These are phyloP conservation scores for Isoperla grammatica DNA, from an alignment of 2,888 invertebrate species.

Conservation along the genomic window DNA sequence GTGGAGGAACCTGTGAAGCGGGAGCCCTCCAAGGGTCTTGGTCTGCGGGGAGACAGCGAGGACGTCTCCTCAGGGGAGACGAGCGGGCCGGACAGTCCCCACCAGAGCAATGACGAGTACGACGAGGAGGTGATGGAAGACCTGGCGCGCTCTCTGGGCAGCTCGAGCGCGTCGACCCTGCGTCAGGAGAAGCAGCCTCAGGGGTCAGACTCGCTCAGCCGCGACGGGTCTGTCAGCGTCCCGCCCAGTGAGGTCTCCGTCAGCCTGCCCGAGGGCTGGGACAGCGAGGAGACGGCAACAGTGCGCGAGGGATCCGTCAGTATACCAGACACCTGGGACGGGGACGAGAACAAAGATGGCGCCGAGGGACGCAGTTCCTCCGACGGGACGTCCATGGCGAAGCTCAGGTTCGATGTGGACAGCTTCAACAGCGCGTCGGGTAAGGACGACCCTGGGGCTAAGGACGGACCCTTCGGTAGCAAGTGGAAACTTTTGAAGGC, in stretches of 20 bases:
- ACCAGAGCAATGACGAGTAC: slow-evolving; percentile 66
- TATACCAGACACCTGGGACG: slow-evolving; percentile 31
- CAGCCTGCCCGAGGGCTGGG: slow-evolving; percentile 43
- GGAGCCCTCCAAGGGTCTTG: neutral
- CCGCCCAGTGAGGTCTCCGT: slow-evolving; percentile 44
- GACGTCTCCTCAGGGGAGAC: slow-evolving; percentile 77
- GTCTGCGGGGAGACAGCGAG: slow-evolving; percentile 29
- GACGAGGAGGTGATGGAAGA: slow-evolving; percentile 44
- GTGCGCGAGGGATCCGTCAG: slow-evolving; percentile 39
- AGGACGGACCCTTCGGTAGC: slow-evolving; percentile 61
- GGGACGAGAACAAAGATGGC: slow-evolving; percentile 34
- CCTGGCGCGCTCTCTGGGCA: slow-evolving; percentile 39
- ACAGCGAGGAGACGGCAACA: slow-evolving; percentile 42
- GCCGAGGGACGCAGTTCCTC: slow-evolving; percentile 35
- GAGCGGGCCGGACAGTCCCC: slow-evolving; percentile 83
- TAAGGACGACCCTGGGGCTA: slow-evolving; percentile 42
- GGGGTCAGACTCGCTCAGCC: slow-evolving; percentile 41
- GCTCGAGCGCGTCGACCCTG: slow-evolving; percentile 45
- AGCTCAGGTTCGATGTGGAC: slow-evolving; percentile 47
- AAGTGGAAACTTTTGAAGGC: slow-evolving; percentile 90
- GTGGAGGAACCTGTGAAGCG: neutral
- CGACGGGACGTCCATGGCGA: slow-evolving; percentile 40
- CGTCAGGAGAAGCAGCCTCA: slow-evolving; percentile 40
- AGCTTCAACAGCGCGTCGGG: slow-evolving; percentile 25
- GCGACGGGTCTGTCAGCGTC: slow-evolving; percentile 45